Percentiles rank a stretch among this genome's conserved stretches.
phyloP scores from a whole-genome alignment of 2,888 invertebrate genomes.

The Onthophagus sagittarius region DNA sequence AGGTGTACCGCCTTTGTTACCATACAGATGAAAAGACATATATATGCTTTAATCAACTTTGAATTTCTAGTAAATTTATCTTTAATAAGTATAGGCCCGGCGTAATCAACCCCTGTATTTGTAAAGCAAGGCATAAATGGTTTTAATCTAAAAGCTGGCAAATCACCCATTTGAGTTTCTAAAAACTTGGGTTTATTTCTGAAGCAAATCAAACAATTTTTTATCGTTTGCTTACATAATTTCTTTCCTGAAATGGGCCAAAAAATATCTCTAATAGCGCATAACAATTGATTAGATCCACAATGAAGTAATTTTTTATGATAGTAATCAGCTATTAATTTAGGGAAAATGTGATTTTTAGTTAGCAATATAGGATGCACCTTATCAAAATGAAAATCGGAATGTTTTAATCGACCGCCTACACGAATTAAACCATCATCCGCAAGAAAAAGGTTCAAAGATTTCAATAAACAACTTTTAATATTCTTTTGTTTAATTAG shows the following conservation, averaged over 20 bases:
- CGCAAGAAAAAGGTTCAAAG: conserved; percentile 28
- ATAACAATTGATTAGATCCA: too few species aligned
- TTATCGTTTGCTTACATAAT: too few species aligned
- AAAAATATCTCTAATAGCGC: too few species aligned
- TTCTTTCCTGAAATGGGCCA: too few species aligned
- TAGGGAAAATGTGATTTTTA: not conserved
- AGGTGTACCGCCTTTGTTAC: not conserved
- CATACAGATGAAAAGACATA: not conserved
- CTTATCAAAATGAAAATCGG: conserved; percentile 16
- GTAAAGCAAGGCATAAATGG: too few species aligned
- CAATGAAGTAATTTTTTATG: not conserved
- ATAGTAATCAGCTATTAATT: not conserved
- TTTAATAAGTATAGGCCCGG: too few species aligned
- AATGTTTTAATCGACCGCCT: conserved; percentile 21
- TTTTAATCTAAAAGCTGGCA: too few species aligned
- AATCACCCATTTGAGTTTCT: too few species aligned
- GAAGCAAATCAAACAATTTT: too few species aligned
- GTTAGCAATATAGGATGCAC: conserved; percentile 25
- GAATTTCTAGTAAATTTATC: too few species aligned
- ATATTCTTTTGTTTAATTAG: not conserved
- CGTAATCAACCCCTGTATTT: too few species aligned
- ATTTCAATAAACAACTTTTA: not conserved
- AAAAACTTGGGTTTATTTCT: too few species aligned
- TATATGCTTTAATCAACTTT: not conserved
- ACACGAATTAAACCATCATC: conserved; percentile 21